A percentile compares a stretch with the other conserved stretches of the same genome.
These are phyloP conservation scores for Elmis aenea DNA, from an alignment of 2,888 invertebrate species.

Conservation along the genomic window DNA sequence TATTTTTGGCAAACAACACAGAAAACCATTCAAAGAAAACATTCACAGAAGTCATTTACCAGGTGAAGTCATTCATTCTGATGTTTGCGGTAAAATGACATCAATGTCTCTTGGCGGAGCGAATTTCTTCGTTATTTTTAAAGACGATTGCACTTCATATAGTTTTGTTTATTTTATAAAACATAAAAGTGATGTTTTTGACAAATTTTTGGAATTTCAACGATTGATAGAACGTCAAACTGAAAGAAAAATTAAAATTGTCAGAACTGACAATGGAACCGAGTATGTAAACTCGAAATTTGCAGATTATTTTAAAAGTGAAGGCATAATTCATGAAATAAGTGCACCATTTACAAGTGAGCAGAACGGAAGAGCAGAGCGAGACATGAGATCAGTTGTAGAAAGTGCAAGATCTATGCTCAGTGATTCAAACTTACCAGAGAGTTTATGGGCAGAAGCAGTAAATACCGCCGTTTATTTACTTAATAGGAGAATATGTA, in stretches of 20 bases:
- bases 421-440: constrained; percentile 25
- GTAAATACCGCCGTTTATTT: constrained; percentile 34
- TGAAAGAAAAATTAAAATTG: constrained; percentile 4
- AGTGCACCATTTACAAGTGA: constrained; percentile 9
- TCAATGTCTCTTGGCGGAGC: constrained; percentile 14
- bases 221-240: constrained; percentile 6
- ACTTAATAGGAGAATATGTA: constrained; percentile 28
- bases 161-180: constrained; percentile 16
- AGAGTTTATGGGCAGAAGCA: constrained; percentile 40
- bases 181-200: constrained; percentile 16
- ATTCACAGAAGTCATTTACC: constrained; percentile 2
- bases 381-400: constrained; percentile 4
- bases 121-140: constrained; percentile 18
- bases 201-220: constrained; percentile 9
- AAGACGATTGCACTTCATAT: constrained; percentile 19
- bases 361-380: constrained; percentile 4
- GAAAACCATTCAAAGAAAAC: constrained; percentile 9
- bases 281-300: constrained; percentile 8
- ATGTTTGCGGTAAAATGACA: constrained; percentile 19
- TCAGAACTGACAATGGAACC: constrained; percentile 19
- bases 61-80: constrained; percentile 17
- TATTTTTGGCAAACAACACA: constrained; percentile 21
- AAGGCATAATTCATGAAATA: constrained; percentile 25
- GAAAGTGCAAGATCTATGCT: background rate
- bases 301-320: constrained; percentile 14